Percentiles rank a stretch among this genome's conserved stretches.
These are phyloP conservation scores for Diabrotica virgifera DNA, from an alignment of 1,140 invertebrate genomes.

Conservation along the genomic window DNA sequence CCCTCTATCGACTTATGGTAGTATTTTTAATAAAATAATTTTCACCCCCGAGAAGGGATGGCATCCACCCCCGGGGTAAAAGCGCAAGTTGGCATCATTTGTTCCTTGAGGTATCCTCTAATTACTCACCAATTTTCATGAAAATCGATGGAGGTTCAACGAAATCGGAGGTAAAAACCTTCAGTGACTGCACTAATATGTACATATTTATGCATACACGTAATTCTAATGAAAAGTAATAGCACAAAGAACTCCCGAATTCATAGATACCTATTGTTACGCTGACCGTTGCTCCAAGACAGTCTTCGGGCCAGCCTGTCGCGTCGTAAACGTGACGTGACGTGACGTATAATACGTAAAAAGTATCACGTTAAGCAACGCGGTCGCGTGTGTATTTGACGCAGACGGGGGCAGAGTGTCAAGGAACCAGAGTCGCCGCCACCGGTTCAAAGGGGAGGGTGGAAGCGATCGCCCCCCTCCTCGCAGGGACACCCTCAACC, in stretches of 20 bases:
- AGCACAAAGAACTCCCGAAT: background rate
- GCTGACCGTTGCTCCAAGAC: slow-evolving; percentile 49
- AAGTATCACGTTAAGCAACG: slow-evolving; percentile 11
- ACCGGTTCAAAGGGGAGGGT: slow-evolving; percentile 14
- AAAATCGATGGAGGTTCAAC: too few relatives aligned
- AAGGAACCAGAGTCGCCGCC: slow-evolving; percentile 7
- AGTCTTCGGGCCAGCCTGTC: slow-evolving; percentile 49
- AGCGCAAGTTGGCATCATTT: too few relatives aligned
- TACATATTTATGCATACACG: too few relatives aligned
- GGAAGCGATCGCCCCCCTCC: slow-evolving; percentile 24
- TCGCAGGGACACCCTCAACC: slow-evolving; percentile 24
- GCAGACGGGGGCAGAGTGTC: slow-evolving; percentile 12
- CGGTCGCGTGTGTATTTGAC: slow-evolving; percentile 18
- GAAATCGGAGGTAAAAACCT: too few relatives aligned
- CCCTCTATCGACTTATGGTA: too few relatives aligned
- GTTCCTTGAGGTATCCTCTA: too few relatives aligned
- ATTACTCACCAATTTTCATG: too few relatives aligned
- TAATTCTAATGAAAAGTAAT: too few relatives aligned
- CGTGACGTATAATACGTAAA: slow-evolving; percentile 9
- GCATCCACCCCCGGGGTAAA: too few relatives aligned
- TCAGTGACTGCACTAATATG: too few relatives aligned
- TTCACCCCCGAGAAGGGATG: too few relatives aligned
- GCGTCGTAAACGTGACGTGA: slow-evolving; percentile 25
- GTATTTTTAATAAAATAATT: too few relatives aligned
- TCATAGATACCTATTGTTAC: slow-evolving; percentile 3